Evolutionary conservation across 2,113 vertebrate species (phyloP), one percentile per base, ranked within the genome.

Genomic region (Acrocephalus arundinaceus): DNA sequence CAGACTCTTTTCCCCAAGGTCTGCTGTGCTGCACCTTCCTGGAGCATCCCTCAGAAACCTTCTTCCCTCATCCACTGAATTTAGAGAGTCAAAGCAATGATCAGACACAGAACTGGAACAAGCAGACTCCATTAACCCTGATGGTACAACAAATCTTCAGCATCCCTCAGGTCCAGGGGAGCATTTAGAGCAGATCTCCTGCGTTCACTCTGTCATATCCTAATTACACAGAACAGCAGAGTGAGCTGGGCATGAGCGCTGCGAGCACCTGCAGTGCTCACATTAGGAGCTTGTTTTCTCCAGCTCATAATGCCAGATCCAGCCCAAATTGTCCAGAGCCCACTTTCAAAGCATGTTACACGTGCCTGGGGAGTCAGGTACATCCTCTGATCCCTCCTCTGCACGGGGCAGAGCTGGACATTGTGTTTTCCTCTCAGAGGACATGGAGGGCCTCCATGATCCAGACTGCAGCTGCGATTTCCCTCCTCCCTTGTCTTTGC

Each of bases 331-430:
- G 63, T 22, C 48, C 91, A 46, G 52, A 37, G 35, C 10, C 17
- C 48, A 16, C 35, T 73, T 41, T 15, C 62, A 62, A 66, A 73
- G 43, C 25, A 13, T 1, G 2, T 30, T n/a, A 33, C 49, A 35
- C 1, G 7, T 12, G 27, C 41, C 13, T 3, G 67, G 59, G 0
- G 0, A 49, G n/a, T 55, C 83, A 46, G 52, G 46, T 7, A 1
- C 43, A 0, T 6, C 11, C 5, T 21, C 86, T 11, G 31, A 7
- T 15, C 30, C 57, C 13, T 27, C 55, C 46, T 24, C 41, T 24
- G 70, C 85, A 6, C 5, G 0, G 27, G 16, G 6, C 45, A 25
- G 62, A 35, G 35, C 35, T 35, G 35, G 35, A 35, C 35, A 35
- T 35, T 35, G 35, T 35, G 35, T 35, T 35, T 35, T 35, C 35